These are phyloP conservation scores for Cyanoramphus novaezelandiae DNA, from an alignment of 2,113 vertebrate species.

Conservation along the genomic window DNA sequence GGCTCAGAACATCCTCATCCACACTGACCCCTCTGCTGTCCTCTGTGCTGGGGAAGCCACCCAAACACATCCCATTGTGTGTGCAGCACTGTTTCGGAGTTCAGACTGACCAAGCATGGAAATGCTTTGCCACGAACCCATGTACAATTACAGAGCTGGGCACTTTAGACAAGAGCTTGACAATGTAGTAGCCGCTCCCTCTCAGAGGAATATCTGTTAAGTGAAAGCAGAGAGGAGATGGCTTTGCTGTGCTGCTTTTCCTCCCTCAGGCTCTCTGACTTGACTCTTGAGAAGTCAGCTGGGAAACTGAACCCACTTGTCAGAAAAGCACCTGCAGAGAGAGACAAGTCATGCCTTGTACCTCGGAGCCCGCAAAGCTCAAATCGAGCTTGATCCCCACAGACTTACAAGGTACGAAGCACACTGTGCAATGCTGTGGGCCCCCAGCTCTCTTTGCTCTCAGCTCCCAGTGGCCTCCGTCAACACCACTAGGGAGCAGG, in stretches of 20 bases:
- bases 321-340: conserved; percentile 54
- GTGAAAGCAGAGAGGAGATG: conserved; percentile 37
- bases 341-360: conserved; percentile 25
- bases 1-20: neutral
- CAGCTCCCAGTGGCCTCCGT: conserved; percentile 23
- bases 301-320: conserved; percentile 34
- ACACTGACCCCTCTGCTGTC: neutral
- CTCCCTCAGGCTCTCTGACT: conserved; percentile 47
- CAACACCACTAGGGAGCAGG: neutral
- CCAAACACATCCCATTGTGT: accelerated
- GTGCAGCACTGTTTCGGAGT: neutral
- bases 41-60: neutral
- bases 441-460: conserved; percentile 40
- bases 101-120: neutral
- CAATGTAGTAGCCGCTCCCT: neutral
- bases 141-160: neutral
- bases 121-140: neutral
- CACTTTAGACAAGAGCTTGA: neutral
- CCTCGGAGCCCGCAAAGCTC: conserved; percentile 19
- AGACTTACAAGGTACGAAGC: neutral
- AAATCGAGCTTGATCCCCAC: neutral
- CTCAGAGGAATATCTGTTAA: conserved; percentile 26
- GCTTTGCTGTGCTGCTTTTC: conserved; percentile 41
- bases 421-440: neutral
- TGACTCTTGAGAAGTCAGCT: conserved; percentile 47